Evolutionary conservation across 2,888 invertebrate genomes (phyloP), one percentile per base, ranked within the genome.

Genomic region (Dichetophora obliterata): DNA sequence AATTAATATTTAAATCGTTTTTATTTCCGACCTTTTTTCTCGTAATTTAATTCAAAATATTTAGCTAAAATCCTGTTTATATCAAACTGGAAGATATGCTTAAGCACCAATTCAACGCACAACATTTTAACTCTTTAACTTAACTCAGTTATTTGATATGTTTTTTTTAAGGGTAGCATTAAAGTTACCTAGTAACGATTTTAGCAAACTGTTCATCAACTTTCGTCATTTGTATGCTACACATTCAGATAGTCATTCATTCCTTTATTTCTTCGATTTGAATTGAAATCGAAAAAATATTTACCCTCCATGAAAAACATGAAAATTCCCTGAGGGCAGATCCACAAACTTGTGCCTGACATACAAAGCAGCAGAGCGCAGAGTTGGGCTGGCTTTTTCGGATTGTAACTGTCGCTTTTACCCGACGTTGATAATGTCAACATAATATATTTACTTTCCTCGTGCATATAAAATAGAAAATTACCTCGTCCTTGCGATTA

Each of bases 191-290:
- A 11, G 31, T 9, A n/a, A 14, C 14, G 50, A n/a, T 5, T 74
- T 65, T n/a, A 14, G 24, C 34, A 59, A 31, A 22, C 27, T 52
- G 24, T 14, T 6, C 19, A 1, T 22, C 3, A 65, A 63, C 54
- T 48, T 57, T 48, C 43, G 27, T 85, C 84, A 86, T 85, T 85
- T 86, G 82, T 85, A 85, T 85, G 86, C 86, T 83, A 74, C 77
- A 80, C 82, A 77, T 80, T 80, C 75, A 68, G 54, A 61, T 80
- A 80, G 24, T 50, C 31, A n/a, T 16, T 52, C 71, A 71, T 37
- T 70, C 70, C 31, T 34, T 70, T 37, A 57, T 48, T 71, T 43
- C 8, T 37, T 71, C 54, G 59, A 57, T 68, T 68, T 50, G 68
- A 71, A 57, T 54, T 59, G 43, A 59, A 43, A 71, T 71, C 24